phyloP scores from a whole-genome alignment of 2,113 vertebrate genomes.

The Hirundichthys speculiger region DNA sequence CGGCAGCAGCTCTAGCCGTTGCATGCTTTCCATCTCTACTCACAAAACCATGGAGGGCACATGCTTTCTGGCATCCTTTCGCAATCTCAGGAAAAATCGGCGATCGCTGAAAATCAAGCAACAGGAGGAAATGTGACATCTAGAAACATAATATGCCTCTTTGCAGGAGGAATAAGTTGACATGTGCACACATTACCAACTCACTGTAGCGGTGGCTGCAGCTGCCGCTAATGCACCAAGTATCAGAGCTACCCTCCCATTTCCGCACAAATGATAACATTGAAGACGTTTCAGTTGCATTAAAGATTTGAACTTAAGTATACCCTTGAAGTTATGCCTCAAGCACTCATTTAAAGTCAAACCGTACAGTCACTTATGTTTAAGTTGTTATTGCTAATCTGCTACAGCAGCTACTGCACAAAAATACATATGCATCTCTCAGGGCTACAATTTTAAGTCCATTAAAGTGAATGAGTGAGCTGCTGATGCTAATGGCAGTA shows the following conservation, averaged over 20 bases:
- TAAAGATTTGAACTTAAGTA: background rate
- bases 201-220: constrained; percentile 27
- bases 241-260: background rate
- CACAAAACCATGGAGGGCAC: too few species aligned
- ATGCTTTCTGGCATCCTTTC: too few species aligned
- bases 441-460: background rate
- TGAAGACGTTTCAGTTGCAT: background rate
- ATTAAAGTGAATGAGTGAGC: background rate
- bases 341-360: background rate
- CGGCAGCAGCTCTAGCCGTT: too few species aligned
- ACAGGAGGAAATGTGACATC: too few species aligned
- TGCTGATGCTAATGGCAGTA: background rate
- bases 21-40: too few species aligned
- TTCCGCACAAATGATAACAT: background rate
- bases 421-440: background rate
- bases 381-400: background rate
- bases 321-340: background rate
- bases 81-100: too few species aligned
- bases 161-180: constrained; percentile 2
- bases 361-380: background rate
- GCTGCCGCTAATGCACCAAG: constrained; percentile 20
- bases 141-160: background rate
- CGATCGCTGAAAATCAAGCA: too few species aligned
- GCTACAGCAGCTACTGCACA: background rate
- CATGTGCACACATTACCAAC: constrained; percentile 28